phyloP scores from a whole-genome alignment of 2,797 vertebrate genomes.

The Rhynchonycteris naso region DNA sequence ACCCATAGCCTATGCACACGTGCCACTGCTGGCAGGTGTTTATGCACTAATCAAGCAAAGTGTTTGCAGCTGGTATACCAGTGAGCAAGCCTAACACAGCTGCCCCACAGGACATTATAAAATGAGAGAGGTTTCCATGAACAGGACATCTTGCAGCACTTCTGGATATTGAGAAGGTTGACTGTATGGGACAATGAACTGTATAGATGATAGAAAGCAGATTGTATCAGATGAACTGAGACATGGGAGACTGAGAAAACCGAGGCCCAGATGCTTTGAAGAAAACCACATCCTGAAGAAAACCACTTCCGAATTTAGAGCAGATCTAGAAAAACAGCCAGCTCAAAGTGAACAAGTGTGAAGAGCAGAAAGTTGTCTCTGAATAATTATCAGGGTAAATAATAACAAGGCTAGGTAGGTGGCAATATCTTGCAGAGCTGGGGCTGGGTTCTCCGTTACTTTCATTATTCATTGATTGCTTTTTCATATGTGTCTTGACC shows the following conservation, averaged over 20 bases:
- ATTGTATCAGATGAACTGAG: not conserved
- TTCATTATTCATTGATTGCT: too few species aligned
- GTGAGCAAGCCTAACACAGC: too few species aligned
- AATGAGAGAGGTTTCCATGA: not conserved
- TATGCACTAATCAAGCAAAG: too few species aligned
- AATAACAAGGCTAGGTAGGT: not conserved
- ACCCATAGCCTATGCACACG: too few species aligned
- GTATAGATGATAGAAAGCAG: not conserved
- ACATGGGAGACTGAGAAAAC: not conserved
- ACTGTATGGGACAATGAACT: not conserved
- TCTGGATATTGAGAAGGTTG: not conserved
- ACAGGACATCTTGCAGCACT: not conserved
- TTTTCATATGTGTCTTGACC: too few species aligned
- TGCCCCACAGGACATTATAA: not conserved
- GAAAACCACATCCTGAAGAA: constrained; percentile 46
- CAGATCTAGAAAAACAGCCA: not conserved
- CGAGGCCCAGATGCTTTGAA: constrained; percentile 24
- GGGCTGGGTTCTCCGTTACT: not conserved
- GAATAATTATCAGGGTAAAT: not conserved
- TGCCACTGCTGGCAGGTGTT: too few species aligned
- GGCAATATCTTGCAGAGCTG: not conserved
- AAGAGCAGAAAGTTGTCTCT: not conserved
- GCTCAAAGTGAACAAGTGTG: not conserved
- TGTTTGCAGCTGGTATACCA: too few species aligned
- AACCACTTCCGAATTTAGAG: constrained; percentile 2